A percentile compares a stretch with the other conserved stretches of the same genome.
These are phyloP conservation scores for Brachionus sp. DNA, from an alignment of 1,140 invertebrate species.

Conservation along the genomic window DNA sequence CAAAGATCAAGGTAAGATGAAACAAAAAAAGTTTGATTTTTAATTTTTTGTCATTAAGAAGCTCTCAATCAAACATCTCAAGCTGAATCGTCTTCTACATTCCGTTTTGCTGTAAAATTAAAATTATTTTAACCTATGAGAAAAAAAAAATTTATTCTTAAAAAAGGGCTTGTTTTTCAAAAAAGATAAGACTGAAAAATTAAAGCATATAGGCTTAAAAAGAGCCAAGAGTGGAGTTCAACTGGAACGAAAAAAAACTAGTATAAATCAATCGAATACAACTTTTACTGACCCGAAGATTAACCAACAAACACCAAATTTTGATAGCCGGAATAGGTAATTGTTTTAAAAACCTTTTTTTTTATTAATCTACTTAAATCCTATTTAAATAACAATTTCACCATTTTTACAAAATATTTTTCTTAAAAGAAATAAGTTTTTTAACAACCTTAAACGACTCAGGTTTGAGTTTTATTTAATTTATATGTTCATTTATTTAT, in stretches of 20 bases:
- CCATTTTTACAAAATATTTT: not conserved
- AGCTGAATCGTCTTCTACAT: constrained; percentile 15
- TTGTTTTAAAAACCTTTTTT: not conserved
- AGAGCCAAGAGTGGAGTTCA: constrained; percentile 39
- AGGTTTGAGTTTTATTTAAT: constrained; percentile 8
- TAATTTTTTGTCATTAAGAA: not conserved
- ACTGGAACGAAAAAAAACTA: constrained; percentile 12
- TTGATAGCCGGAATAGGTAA: constrained; percentile 13
- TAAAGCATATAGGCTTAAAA: constrained; percentile 34
- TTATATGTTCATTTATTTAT: not conserved
- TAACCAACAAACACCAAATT: not conserved
- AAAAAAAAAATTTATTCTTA: not conserved
- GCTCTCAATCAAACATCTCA: not conserved
- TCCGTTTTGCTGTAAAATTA: constrained; percentile 18
- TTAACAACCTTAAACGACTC: constrained; percentile 34
- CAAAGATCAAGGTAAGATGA: not conserved
- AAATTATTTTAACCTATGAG: not conserved
- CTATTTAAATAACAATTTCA: not conserved
- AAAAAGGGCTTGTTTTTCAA: constrained; percentile 11
- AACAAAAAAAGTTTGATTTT: not conserved
- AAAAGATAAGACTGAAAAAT: constrained; percentile 24
- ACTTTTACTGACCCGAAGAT: not conserved
- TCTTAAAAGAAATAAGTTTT: constrained; percentile 24
- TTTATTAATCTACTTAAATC: not conserved
- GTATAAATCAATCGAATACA: not conserved